Conservation (phyloP, 2,888 invertebrate genomes). For the Erynnis tages region DNA sequence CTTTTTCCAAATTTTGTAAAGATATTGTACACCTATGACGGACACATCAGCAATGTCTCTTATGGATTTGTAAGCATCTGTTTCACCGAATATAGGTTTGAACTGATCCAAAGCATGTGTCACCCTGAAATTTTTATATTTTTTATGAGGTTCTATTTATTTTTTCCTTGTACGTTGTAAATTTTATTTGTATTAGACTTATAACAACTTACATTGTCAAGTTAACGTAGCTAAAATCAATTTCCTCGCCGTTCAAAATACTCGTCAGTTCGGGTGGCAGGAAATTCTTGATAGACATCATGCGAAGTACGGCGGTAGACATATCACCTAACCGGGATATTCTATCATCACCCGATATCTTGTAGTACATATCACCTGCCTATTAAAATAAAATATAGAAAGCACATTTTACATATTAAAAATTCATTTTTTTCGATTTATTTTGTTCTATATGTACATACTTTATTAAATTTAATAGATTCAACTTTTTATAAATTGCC, state of each 20-base stretch:
- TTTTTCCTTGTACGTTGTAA: not conserved
- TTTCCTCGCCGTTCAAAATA: conserved; percentile 45
- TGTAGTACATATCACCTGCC: conserved; percentile 72
- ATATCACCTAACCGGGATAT: conserved; percentile 64
- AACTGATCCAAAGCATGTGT: conserved; percentile 60
- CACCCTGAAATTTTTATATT: conserved; percentile 50
- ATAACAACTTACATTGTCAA: conserved; percentile 59
- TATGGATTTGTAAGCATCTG: conserved; percentile 55
- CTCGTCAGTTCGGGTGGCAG: conserved; percentile 68
- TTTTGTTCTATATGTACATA: too few species aligned
- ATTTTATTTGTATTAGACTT: not conserved
- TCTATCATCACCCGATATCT: conserved; percentile 71
- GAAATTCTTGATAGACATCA: conserved; percentile 66
- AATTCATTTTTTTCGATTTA: not conserved
- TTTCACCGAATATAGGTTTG: conserved; percentile 63
- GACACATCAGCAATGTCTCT: conserved; percentile 51
- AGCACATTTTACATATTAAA: too few species aligned
- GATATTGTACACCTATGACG: conserved; percentile 51
- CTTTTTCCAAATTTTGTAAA: conserved; percentile 51
- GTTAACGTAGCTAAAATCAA: conserved; percentile 63
- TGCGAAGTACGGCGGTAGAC: conserved; percentile 63
- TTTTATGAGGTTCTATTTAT: too few species aligned
- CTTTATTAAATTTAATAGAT: too few species aligned
- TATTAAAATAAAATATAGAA: too few species aligned
- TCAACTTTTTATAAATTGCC: too few species aligned